Evolutionary conservation across 2,113 vertebrate species (phyloP), one percentile per base, ranked within the genome.

Genomic region (Amia ocellicauda): DNA sequence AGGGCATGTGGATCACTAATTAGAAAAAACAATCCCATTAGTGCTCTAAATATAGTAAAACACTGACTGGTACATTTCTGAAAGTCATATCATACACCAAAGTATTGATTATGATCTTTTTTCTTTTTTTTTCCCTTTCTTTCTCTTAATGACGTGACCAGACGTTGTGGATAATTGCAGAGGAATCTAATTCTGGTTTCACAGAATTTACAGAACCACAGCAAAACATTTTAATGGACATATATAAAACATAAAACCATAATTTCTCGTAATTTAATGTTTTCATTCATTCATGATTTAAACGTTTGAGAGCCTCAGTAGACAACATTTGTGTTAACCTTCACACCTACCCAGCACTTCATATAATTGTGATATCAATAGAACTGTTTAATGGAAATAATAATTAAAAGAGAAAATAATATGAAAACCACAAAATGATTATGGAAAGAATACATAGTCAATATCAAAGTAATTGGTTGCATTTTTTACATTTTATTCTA

Each of bases 51-150:
- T 59, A 74, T 68, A 71, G 63, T 53, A 31, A 60, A 64, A 64
- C 29, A 63, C 69, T 69, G 69, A 71, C 74, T 71, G 53, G 67
- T 71, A n/a, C 56, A 59, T 77, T 73, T 71, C 55, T 58, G 69
- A 74, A 77, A 74, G 69, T 77, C 74, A 67, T 64, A 16, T 36
- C 26, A 71, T 56, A 69, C 52, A 58, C 62, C 71, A 26, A 58
- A 13, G 31, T 74, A 71, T 71, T 23, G 69, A 67, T 71, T n/a
- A n/a, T n/a, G n/a, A n/a, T n/a, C n/a, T n/a, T n/a, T n/a, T n/a
- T n/a, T n/a, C n/a, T n/a, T n/a, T n/a, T n/a, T n/a, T 65, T 28
- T 8, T 61, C 55, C 28, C 50, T 69, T 59, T 60, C 47, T 9
- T 19, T 36, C 58, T 31, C 51, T 36, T 51, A 50, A 58, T 58